Percentiles rank a stretch among this genome's conserved stretches.
phyloP scores from a whole-genome alignment of 2,888 invertebrate species.

The Agrypnus murinus region DNA sequence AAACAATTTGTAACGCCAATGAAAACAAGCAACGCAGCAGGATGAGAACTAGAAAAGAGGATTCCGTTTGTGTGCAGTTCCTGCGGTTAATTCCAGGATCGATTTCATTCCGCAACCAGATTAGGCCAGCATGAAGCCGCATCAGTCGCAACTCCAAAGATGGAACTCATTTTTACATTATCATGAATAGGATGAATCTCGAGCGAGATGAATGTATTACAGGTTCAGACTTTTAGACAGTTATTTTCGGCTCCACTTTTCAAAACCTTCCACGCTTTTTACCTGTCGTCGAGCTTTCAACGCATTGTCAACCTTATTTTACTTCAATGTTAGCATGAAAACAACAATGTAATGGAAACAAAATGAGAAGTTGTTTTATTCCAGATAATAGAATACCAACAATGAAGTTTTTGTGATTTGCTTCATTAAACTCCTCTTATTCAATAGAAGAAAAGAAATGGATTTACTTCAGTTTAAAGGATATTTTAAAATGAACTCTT shows the following conservation, averaged over 20 bases:
- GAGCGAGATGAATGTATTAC: constrained; percentile 47
- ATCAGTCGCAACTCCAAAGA: constrained; percentile 54
- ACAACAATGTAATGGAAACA: not conserved
- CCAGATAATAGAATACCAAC: not conserved
- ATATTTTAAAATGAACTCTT: no score
- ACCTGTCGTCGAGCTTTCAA: constrained; percentile 30
- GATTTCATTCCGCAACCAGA: constrained; percentile 59
- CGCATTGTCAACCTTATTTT: constrained; percentile 17
- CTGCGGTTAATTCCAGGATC: constrained; percentile 55
- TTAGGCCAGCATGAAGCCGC: constrained; percentile 55
- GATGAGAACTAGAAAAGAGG: constrained; percentile 48
- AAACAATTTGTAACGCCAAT: constrained; percentile 44
- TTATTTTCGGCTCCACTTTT: constrained; percentile 30
- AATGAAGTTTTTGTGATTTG: no score
- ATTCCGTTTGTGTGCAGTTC: constrained; percentile 54
- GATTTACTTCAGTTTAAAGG: no score
- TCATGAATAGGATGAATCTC: constrained; percentile 53
- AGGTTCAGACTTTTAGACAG: constrained; percentile 45
- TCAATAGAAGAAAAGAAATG: no score
- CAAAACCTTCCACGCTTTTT: constrained; percentile 26
- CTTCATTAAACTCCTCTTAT: no score
- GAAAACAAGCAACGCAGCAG: constrained; percentile 43
- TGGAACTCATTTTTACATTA: constrained; percentile 58
- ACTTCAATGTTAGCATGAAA: not conserved
- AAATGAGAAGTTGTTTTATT: not conserved